Percentiles rank a stretch among this genome's conserved stretches.
These are phyloP conservation scores for Polyploca ridens DNA, from an alignment of 2,888 invertebrate species.

Conservation along the genomic window DNA sequence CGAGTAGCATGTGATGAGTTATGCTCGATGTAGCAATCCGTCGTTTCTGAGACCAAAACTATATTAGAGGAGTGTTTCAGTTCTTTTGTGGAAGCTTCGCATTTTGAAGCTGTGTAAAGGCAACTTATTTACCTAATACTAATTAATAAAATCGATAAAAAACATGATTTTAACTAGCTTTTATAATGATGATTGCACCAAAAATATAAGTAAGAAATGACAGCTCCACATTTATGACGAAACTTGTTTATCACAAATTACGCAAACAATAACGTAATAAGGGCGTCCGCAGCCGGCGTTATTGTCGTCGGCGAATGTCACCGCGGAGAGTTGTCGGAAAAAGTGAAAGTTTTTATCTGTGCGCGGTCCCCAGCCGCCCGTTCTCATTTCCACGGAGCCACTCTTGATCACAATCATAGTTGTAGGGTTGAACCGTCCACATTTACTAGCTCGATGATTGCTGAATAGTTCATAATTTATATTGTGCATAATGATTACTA, in stretches of 20 bases:
- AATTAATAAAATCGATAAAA: too few relatives aligned
- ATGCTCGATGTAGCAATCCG: neutral
- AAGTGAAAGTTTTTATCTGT: conserved; percentile 82
- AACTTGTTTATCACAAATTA: conserved; percentile 70
- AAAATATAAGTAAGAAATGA: neutral
- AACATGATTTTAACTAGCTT: neutral
- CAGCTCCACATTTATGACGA: conserved; percentile 42
- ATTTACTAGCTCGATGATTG: conserved; percentile 52
- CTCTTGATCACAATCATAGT: conserved; percentile 72
- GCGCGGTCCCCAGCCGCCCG: conserved; percentile 69
- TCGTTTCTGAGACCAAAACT: neutral
- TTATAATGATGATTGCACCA: conserved; percentile 9
- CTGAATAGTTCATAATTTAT: conserved; percentile 46
- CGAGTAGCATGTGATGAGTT: neutral
- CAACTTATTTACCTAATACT: too few relatives aligned
- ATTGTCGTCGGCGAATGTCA: conserved; percentile 69
- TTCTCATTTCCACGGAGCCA: conserved; percentile 74
- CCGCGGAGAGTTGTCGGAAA: conserved; percentile 73
- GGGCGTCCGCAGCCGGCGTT: conserved; percentile 66
- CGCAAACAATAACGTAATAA: conserved; percentile 73
- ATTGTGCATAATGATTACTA: neutral
- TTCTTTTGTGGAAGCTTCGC: too few relatives aligned
- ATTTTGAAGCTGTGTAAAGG: too few relatives aligned
- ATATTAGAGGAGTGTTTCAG: neutral
- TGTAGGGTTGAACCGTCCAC: conserved; percentile 54